These are phyloP conservation scores for Aeoliscus strigatus DNA, from an alignment of 2,797 vertebrate genomes.

Conservation along the genomic window DNA sequence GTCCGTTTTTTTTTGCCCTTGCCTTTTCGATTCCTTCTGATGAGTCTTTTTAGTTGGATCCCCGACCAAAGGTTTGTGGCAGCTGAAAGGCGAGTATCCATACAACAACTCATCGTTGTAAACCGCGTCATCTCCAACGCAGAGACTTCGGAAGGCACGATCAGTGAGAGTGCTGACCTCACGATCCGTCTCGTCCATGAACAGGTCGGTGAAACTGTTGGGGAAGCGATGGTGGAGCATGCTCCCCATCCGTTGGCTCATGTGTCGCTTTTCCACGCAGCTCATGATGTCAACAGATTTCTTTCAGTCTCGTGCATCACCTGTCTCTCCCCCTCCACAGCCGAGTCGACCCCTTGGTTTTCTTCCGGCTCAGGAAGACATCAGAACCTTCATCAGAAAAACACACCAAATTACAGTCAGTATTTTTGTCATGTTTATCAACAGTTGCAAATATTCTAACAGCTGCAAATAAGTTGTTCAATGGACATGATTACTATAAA, in stretches of 20 bases:
- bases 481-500: conserved; percentile 28
- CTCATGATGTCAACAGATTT: conserved; percentile 61
- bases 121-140: conserved; percentile 86
- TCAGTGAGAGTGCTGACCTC: conserved; percentile 96
- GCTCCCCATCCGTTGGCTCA: conserved; percentile 61
- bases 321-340: conserved; percentile 21
- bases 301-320: conserved; percentile 45
- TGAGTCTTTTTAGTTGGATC: conserved; percentile 70
- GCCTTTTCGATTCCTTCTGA: conserved; percentile 77
- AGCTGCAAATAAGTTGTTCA: background rate
- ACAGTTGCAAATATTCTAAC: background rate
- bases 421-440: background rate
- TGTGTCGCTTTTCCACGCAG: conserved; percentile 66
- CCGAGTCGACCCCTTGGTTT: conserved; percentile 11
- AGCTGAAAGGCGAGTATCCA: conserved; percentile 75
- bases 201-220: conserved; percentile 83
- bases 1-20: conserved; percentile 63
- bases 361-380: conserved; percentile 35
- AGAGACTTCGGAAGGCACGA: conserved; percentile 91
- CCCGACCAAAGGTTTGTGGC: conserved; percentile 72
- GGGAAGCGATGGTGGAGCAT: conserved; percentile 88
- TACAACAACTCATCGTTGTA: conserved; percentile 80
- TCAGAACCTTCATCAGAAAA: conserved; percentile 36
- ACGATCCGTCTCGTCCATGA: conserved; percentile 91
- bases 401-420: conserved; percentile 13